phyloP scores from a whole-genome alignment of 2,113 vertebrate species.

The Scytalopus superciliaris region DNA sequence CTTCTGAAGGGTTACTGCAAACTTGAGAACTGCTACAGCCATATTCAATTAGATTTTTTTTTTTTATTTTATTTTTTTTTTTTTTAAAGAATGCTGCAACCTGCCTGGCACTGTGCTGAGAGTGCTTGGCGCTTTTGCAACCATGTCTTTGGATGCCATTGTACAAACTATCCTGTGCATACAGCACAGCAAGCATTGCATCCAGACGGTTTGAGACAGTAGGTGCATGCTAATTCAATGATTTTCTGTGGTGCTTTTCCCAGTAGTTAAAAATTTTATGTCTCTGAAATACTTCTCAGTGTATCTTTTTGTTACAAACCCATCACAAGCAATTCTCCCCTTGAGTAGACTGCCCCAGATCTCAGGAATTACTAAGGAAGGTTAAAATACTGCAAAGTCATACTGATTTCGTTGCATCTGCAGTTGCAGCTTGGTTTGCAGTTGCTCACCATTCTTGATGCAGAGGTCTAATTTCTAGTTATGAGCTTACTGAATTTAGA shows the following conservation, averaged over 20 bases:
- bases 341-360: neutral
- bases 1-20: neutral
- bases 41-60: neutral
- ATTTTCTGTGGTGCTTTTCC: neutral
- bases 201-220: neutral
- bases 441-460: neutral
- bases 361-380: neutral
- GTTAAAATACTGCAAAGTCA: conserved; percentile 19
- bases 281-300: neutral
- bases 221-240: neutral
- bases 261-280: neutral
- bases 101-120: neutral
- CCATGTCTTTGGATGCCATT: neutral
- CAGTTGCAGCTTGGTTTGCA: neutral
- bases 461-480: neutral
- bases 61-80: neutral
- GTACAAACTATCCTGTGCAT: neutral
- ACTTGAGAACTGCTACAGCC: neutral
- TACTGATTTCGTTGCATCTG: neutral
- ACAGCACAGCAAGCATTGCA: neutral
- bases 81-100: neutral
- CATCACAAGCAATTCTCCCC: neutral
- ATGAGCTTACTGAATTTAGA: neutral
- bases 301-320: neutral
- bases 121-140: neutral